Evolutionary conservation across 2,888 invertebrate genomes (phyloP).

Genomic region (Phortica okadai): DNA sequence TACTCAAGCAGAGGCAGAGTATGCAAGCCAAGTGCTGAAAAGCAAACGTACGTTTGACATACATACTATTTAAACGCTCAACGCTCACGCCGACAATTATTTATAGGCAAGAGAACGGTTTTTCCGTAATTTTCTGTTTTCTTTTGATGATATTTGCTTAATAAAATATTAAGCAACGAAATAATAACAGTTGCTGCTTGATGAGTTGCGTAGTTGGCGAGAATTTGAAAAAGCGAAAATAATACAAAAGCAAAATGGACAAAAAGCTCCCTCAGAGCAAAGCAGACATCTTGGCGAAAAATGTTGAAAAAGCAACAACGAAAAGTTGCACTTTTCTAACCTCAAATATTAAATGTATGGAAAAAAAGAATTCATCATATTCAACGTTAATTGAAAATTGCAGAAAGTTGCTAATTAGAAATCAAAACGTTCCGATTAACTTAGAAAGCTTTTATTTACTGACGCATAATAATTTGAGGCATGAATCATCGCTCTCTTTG

Average conservation of each 20-base stretch:
- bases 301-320: constrained; percentile 38
- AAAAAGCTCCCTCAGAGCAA: constrained; percentile 51
- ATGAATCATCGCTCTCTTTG: not conserved
- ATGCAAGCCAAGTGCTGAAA: no score
- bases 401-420: not conserved
- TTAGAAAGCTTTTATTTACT: not conserved
- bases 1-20: no score
- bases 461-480: not conserved
- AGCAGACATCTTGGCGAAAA: constrained; percentile 51
- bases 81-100: not conserved
- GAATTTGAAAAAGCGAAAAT: not conserved
- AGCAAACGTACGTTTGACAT: no score
- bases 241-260: constrained; percentile 52
- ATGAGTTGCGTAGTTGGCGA: no score
- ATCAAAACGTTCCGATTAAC: not conserved
- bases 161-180: no score
- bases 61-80: no score
- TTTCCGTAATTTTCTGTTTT: not conserved
- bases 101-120: not conserved
- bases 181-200: no score
- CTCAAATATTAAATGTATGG: not conserved
- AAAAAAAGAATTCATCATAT: not conserved
- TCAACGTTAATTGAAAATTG: no score
- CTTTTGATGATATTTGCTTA: no score
- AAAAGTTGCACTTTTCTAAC: constrained; percentile 40